These are phyloP conservation scores for Phoeniculus purpureus DNA, from an alignment of 2,797 vertebrate species.

Conservation along the genomic window DNA sequence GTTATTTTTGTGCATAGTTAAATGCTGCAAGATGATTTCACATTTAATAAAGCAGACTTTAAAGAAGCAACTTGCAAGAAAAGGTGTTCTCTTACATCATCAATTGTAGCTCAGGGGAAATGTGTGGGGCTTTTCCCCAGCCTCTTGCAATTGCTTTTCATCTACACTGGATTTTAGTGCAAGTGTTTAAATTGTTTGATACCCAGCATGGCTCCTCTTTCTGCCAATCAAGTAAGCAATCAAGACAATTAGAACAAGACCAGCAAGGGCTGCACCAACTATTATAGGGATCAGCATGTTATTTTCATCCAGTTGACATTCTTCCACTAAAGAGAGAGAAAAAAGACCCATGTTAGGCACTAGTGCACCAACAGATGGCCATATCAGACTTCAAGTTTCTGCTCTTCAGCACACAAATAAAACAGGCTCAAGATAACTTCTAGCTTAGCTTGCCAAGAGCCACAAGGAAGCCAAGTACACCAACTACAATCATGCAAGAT, in stretches of 20 bases:
- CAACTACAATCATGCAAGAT: neutral
- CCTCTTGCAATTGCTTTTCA: constrained; percentile 64
- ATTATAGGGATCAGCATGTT: constrained; percentile 97
- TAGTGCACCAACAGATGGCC: neutral
- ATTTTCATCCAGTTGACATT: constrained; percentile 90
- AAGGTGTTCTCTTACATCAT: constrained; percentile 59
- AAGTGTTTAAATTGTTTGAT: constrained; percentile 94
- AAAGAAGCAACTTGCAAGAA: constrained; percentile 67
- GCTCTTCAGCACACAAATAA: neutral
- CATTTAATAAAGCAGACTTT: constrained; percentile 75
- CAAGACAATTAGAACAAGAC: constrained; percentile 93
- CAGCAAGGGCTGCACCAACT: constrained; percentile 92
- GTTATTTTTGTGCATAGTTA: constrained; percentile 68
- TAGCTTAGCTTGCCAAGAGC: neutral
- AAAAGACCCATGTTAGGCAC: neutral
- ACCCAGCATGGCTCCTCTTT: constrained; percentile 96
- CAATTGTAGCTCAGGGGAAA: constrained; percentile 49
- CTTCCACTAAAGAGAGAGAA: constrained; percentile 83
- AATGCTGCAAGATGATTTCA: constrained; percentile 76
- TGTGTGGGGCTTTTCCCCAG: neutral
- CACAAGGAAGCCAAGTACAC: neutral
- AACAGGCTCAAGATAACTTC: neutral
- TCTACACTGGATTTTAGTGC: constrained; percentile 62
- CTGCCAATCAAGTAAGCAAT: constrained; percentile 96
- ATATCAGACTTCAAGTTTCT: neutral